phyloP scores from a whole-genome alignment of 64 coral and sea anemone species.

The Platygyra sinensis region DNA sequence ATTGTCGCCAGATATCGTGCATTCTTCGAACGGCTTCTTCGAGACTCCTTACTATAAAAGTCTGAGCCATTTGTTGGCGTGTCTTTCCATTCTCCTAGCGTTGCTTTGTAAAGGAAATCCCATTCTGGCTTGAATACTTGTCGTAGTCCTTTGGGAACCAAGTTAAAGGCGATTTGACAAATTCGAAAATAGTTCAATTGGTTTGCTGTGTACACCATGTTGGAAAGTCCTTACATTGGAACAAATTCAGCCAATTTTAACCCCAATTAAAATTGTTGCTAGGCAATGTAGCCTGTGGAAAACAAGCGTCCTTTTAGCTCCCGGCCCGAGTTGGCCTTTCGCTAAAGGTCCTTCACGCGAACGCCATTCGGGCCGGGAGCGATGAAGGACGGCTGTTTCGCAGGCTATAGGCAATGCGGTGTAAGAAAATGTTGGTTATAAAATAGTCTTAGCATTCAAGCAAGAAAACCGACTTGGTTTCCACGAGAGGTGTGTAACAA shows the following conservation, averaged over 20 bases:
- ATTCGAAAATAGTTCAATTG: slow-evolving; percentile 7
- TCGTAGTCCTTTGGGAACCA: neutral
- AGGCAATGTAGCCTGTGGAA: too few relatives aligned
- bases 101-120: slow-evolving; percentile 11
- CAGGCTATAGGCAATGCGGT: too few relatives aligned
- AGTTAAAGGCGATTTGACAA: neutral
- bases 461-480: too few relatives aligned
- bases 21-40: neutral
- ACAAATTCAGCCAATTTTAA: neutral
- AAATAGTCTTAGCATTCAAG: too few relatives aligned
- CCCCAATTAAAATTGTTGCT: too few relatives aligned
- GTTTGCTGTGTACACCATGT: neutral
- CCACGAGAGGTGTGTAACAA: too few relatives aligned
- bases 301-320: too few relatives aligned
- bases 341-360: too few relatives aligned
- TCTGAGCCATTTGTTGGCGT: neutral
- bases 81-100: slow-evolving; percentile 26
- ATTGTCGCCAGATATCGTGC: neutral
- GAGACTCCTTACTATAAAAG: slow-evolving; percentile 12
- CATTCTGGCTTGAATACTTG: slow-evolving; percentile 31
- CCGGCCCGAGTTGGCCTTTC: too few relatives aligned
- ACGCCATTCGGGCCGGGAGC: too few relatives aligned
- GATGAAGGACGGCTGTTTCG: too few relatives aligned
- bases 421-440: too few relatives aligned
- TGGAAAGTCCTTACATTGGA: neutral